Evolutionary conservation across 2,888 invertebrate species (phyloP), one percentile per base, ranked within the genome.

Genomic region (Trissonchulus sp.): DNA sequence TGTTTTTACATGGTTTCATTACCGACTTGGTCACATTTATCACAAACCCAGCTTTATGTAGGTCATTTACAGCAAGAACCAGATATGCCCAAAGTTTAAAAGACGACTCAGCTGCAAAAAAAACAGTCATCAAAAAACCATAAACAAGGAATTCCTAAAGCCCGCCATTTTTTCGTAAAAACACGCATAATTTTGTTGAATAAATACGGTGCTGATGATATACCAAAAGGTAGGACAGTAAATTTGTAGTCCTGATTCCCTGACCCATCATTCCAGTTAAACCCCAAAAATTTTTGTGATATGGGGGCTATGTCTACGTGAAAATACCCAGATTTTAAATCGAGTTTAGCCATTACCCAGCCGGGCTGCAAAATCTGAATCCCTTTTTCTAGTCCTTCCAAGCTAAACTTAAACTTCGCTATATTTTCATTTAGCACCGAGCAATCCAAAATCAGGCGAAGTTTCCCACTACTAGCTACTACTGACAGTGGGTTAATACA

Each of bases 141-240:
- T 65, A 65, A 15, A 18, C 8, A 8, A 34, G 31, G 8, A 18
- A 65, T 31, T 8, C 65, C 65, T 15, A 34, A 8, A 8, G 65
- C 3, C 8, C 65, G 65, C 65, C 65, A 65, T 8, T 65, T 18
- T 34, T 65, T 28, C 15, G 30, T 28, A 8, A 8, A 65, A 8
- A 28, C 15, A 34, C 65, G 65, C 65, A 65, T 18, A 8, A 65
- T 8, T 65, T 65, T 65, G 30, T 65, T 65, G 30, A 65, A 65
- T 15, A 65, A 18, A 34, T 65, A 65, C 34, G 65, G 30, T 8
- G 65, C 65, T 8, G 65, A 65, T 28, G 65, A 65, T 8, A 65
- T 65, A 15, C 65, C 65, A 65, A 65, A 65, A 65, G 65, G 65
- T 28, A 65, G n/a, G n/a, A 65, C 65, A 18, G 65, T 65, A 65